A percentile compares a stretch with the other conserved stretches of the same genome.
Evolutionary conservation across 2,888 invertebrate genomes (phyloP).

Genomic region (Anoncus sp.): DNA sequence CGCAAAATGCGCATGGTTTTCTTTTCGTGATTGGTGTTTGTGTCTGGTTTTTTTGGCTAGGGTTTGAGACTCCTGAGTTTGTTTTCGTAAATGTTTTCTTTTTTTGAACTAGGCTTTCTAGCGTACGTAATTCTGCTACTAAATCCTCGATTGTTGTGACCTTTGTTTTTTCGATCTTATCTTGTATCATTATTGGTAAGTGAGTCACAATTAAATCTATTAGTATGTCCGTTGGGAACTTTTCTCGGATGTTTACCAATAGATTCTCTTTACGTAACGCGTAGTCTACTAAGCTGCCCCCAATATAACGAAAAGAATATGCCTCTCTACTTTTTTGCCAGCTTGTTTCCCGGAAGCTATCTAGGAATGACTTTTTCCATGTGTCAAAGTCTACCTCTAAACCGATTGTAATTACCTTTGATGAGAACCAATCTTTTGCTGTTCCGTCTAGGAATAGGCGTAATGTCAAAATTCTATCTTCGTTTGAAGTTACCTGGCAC

Average conservation of each 20-base stretch:
- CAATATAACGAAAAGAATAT: conserved; percentile 56
- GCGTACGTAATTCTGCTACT: conserved; percentile 40
- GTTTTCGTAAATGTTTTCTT: conserved; percentile 24
- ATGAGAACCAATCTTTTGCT: conserved; percentile 58
- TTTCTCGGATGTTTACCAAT: conserved; percentile 51
- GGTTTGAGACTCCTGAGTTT: conserved; percentile 30
- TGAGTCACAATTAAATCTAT: conserved; percentile 42
- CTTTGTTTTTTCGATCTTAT: conserved; percentile 47
- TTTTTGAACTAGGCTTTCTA: conserved; percentile 41
- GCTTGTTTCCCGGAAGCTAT: conserved; percentile 55
- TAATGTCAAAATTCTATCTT: conserved; percentile 56
- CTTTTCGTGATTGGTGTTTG: conserved; percentile 34
- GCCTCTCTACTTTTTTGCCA: conserved; percentile 56
- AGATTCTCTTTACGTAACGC: conserved; percentile 60
- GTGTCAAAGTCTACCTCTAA: conserved; percentile 44
- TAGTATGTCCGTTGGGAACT: conserved; percentile 49
- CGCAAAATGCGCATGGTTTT: conserved; percentile 51
- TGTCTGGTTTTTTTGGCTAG: conserved; percentile 46
- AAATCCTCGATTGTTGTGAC: conserved; percentile 42
- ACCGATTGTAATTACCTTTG: conserved; percentile 58
- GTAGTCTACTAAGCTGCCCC: conserved; percentile 56
- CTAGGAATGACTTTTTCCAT: conserved; percentile 55
- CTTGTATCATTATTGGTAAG: conserved; percentile 42
- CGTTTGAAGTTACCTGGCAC: conserved; percentile 51
- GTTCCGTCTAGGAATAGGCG: conserved; percentile 52